A percentile compares a stretch with the other conserved stretches of the same genome.
Conservation (phyloP, 2,797 vertebrate species). For the Siniperca scherzeri region DNA sequence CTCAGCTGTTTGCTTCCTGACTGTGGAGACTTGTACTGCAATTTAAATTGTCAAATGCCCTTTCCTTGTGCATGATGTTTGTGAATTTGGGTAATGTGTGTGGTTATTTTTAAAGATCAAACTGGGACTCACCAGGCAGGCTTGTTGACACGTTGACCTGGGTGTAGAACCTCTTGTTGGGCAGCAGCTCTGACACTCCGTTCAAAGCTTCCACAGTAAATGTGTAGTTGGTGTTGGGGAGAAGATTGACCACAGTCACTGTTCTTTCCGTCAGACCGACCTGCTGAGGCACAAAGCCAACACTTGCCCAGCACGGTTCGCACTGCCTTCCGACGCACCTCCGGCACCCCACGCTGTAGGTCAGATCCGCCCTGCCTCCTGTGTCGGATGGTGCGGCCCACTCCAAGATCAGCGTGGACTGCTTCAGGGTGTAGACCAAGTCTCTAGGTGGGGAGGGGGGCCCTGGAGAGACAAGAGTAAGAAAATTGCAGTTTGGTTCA, state of each 20-base stretch:
- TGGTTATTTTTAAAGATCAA: background rate
- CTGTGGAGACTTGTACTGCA: background rate
- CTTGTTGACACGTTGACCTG: slow-evolving; percentile 92
- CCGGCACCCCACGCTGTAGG: slow-evolving; percentile 91
- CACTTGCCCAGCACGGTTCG: slow-evolving; percentile 88
- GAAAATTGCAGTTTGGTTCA: background rate
- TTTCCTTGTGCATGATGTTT: background rate
- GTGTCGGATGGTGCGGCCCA: slow-evolving; percentile 90
- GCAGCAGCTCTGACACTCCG: slow-evolving; percentile 90
- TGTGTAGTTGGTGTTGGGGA: slow-evolving; percentile 92
- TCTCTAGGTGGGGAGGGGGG: slow-evolving; percentile 92
- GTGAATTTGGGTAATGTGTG: background rate
- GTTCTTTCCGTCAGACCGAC: slow-evolving; percentile 89
- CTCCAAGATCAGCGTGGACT: slow-evolving; percentile 90
- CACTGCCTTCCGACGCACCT: slow-evolving; percentile 84
- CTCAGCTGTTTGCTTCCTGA: slow-evolving; percentile 6
- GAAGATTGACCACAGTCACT: slow-evolving; percentile 92
- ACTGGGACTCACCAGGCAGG: slow-evolving; percentile 82
- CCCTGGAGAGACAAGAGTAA: slow-evolving; percentile 76
- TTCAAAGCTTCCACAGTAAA: slow-evolving; percentile 92
- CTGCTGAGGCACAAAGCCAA: slow-evolving; percentile 94
- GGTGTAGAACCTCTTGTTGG: slow-evolving; percentile 86
- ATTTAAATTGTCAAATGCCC: background rate
- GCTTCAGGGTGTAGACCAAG: slow-evolving; percentile 91
- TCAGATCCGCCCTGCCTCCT: slow-evolving; percentile 90